phyloP scores from a whole-genome alignment of 2,113 vertebrate genomes.

The Megaceryle torquata region DNA sequence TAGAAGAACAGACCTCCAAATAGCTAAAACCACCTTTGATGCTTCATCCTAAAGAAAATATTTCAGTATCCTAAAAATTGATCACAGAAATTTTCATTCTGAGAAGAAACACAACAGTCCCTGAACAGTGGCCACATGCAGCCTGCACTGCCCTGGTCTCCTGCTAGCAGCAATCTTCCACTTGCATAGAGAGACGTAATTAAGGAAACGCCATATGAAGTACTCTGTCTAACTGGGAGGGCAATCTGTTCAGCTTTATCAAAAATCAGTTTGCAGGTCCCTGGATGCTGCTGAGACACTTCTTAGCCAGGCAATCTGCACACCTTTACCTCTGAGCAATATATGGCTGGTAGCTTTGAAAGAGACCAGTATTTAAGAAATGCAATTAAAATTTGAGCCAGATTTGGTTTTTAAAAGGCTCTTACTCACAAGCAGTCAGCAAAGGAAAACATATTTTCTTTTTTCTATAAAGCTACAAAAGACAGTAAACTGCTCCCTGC shows the following conservation, averaged over 20 bases:
- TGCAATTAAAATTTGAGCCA: background rate
- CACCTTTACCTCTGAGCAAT: background rate
- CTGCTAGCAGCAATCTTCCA: background rate
- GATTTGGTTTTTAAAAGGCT: background rate
- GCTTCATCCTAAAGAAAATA: background rate
- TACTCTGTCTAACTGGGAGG: background rate
- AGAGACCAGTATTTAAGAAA: background rate
- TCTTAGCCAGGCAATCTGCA: background rate
- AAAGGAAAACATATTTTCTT: background rate
- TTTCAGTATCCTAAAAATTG: background rate
- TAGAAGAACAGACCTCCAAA: background rate
- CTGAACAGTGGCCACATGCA: background rate
- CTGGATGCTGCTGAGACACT: background rate
- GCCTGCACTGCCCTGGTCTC: background rate
- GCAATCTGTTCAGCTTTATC: constrained; percentile 24
- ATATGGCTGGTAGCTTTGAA: background rate
- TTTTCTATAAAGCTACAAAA: background rate
- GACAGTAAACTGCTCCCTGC: background rate
- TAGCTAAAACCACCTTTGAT: background rate
- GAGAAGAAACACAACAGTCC: background rate
- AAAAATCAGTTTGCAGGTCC: background rate
- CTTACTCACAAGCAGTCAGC: background rate
- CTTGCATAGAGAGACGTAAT: background rate
- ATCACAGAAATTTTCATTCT: background rate
- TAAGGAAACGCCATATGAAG: background rate